Evolutionary conservation across 2,797 vertebrate species (phyloP).

Genomic region (Clarias platycephalus): DNA sequence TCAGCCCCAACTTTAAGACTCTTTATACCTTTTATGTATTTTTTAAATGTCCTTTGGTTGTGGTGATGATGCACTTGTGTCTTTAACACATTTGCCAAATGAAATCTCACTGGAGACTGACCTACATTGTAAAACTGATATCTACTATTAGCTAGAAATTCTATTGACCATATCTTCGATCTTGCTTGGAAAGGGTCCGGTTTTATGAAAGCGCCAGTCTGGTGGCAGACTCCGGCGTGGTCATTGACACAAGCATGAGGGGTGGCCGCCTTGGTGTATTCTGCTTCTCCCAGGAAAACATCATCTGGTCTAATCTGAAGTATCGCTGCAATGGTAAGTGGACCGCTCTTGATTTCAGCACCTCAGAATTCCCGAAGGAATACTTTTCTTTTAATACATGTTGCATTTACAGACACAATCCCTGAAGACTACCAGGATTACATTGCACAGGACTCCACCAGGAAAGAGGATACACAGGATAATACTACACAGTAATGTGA

Average conservation of each 20-base stretch:
- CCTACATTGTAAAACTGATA: background rate
- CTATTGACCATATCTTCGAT: constrained; percentile 5
- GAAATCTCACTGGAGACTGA: background rate
- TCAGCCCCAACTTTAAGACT: background rate
- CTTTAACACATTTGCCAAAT: background rate
- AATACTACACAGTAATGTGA: constrained; percentile 5
- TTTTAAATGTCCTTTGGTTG: background rate
- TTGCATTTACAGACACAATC: constrained; percentile 84
- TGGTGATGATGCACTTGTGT: background rate
- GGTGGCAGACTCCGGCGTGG: constrained; percentile 92
- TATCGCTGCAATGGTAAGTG: constrained; percentile 96
- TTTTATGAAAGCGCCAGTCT: constrained; percentile 92
- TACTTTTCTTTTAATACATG: background rate
- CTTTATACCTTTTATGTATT: background rate
- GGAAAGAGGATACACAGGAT: constrained; percentile 12
- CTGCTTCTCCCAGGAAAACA: constrained; percentile 99
- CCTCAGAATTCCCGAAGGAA: background rate
- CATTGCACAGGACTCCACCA: constrained; percentile 68
- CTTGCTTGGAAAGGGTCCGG: constrained; percentile 74
- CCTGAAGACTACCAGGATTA: constrained; percentile 88
- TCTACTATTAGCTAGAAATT: background rate
- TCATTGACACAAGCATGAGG: constrained; percentile 95
- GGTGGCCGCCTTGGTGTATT: constrained; percentile 96
- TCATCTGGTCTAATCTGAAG: constrained; percentile 98
- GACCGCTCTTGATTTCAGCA: background rate